phyloP scores from a whole-genome alignment of 2,888 invertebrate genomes.

The Falcaria lacertinaria region DNA sequence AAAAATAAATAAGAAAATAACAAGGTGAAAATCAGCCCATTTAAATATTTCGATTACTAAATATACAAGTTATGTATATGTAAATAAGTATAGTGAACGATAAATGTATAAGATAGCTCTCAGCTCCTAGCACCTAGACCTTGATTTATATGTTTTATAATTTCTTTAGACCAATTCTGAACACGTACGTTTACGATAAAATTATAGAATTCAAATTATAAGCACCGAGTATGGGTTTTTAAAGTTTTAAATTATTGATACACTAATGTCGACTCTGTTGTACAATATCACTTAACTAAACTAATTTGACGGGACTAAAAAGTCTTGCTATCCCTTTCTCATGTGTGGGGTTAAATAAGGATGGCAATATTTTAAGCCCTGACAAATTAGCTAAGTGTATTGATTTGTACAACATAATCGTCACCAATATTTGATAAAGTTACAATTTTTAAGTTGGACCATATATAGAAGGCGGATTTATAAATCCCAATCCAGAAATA shows the following conservation, averaged over 20 bases:
- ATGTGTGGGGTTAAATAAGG: too few relatives aligned
- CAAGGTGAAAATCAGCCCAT: neutral
- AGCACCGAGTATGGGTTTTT: slow-evolving; percentile 14
- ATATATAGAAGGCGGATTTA: too few relatives aligned
- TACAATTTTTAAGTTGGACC: too few relatives aligned
- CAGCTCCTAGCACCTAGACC: slow-evolving; percentile 62
- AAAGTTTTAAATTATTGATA: slow-evolving; percentile 13
- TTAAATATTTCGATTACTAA: neutral
- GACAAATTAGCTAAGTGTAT: too few relatives aligned
- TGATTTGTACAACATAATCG: too few relatives aligned
- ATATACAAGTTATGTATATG: slow-evolving; percentile 10
- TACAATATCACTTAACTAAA: too few relatives aligned
- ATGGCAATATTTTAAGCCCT: too few relatives aligned
- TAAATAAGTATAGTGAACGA: slow-evolving; percentile 21
- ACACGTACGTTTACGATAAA: slow-evolving; percentile 57
- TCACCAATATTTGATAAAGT: too few relatives aligned
- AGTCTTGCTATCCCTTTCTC: too few relatives aligned
- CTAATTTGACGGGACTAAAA: too few relatives aligned
- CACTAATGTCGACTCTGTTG: slow-evolving; percentile 13
- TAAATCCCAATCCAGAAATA: too few relatives aligned
- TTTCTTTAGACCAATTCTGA: slow-evolving; percentile 67
- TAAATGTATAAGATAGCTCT: slow-evolving; percentile 17
- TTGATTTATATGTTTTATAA: slow-evolving; percentile 34
- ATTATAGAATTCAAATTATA: slow-evolving; percentile 12
- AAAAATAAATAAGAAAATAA: neutral